Evolutionary conservation across 1,140 invertebrate genomes (phyloP).

Genomic region (Mercenaria mercenaria): DNA sequence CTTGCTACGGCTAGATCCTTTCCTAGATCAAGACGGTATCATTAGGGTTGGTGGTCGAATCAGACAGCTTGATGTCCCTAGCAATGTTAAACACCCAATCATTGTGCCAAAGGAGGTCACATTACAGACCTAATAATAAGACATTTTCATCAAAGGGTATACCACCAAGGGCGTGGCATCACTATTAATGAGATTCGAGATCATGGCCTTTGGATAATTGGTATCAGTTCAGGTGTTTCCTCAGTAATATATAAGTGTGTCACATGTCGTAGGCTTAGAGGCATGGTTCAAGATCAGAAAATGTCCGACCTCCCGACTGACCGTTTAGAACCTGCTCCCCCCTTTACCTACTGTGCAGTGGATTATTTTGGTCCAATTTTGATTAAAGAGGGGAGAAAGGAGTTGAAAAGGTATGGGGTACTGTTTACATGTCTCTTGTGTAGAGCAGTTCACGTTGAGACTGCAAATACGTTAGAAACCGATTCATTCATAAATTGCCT

Average conservation of each 20-base stretch:
- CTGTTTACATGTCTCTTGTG: constrained; percentile 36
- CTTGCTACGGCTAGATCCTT: neutral
- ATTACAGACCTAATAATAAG: neutral
- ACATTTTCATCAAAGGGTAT: neutral
- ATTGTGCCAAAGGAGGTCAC: neutral
- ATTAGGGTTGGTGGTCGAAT: neutral
- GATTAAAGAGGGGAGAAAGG: constrained; percentile 12
- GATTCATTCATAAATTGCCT: constrained; percentile 27
- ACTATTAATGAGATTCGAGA: neutral
- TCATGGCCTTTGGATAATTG: constrained; percentile 17
- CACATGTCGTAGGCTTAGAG: constrained; percentile 50
- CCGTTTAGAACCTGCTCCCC: constrained; percentile 42
- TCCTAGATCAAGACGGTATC: neutral
- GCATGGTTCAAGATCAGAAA: constrained; percentile 18
- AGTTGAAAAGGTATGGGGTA: constrained; percentile 4
- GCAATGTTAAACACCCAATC: neutral
- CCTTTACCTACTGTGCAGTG: constrained; percentile 60
- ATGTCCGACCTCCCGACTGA: constrained; percentile 68
- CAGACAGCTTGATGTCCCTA: neutral
- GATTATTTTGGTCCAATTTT: constrained; percentile 65
- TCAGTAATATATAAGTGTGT: constrained; percentile 64
- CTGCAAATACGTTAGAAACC: constrained; percentile 6
- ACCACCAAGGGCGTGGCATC: neutral
- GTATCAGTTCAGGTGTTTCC: neutral
- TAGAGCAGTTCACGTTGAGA: constrained; percentile 31